Base-by-base conservation (phyloP, 2,888 invertebrate genomes). In the Rhagium mordax region DNA sequence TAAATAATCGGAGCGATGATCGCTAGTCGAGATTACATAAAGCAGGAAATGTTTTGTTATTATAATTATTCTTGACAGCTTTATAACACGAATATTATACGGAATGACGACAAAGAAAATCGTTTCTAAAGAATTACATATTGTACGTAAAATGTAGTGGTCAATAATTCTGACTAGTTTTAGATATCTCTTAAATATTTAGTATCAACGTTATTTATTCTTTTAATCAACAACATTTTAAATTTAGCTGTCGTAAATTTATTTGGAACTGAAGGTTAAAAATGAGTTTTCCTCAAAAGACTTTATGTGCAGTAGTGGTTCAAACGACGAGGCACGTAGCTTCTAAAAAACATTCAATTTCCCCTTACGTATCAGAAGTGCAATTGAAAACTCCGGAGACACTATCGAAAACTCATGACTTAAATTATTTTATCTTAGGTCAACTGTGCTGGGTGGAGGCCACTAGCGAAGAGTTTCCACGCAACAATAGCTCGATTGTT, bases 381-480 rank as follows among this genome's bases (percentile, higher is more conserved):
- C 55, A 55, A 55, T 55, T 55, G 55, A 55, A 55, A 55, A 24
- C 24, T 55, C 24, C 15, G 55, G 27, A 24, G 24, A 24, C 24
- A 18, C 20, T 20, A 51, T 24, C n/a, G 55, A 55, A 24, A 55
- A 27, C 27, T 55, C 55, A 55, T 27, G 24, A 51, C n/a, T 24
- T 55, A 55, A 55, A 55, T 55, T 24, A 27, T 55, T 55, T 55
- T 24, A 55, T 24, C 27, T 24, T 24, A 2, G 10, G 18, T 51
- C 51, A 18, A 20, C 20, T 51, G 51, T 20, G 41, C n/a, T n/a
- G 41, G 18, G 18, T 5, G 13, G 8, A 51, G 20, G 3, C 20
- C 0, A 20, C 51, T 51, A 18, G 10, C 8, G 20, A 20, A 51
- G 51, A 20, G 20, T 10, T 2, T 18, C 49, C 1, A 20, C 1